These are phyloP conservation scores for Lemur catta DNA, from an alignment of 2,797 vertebrate genomes.

Conservation along the genomic window DNA sequence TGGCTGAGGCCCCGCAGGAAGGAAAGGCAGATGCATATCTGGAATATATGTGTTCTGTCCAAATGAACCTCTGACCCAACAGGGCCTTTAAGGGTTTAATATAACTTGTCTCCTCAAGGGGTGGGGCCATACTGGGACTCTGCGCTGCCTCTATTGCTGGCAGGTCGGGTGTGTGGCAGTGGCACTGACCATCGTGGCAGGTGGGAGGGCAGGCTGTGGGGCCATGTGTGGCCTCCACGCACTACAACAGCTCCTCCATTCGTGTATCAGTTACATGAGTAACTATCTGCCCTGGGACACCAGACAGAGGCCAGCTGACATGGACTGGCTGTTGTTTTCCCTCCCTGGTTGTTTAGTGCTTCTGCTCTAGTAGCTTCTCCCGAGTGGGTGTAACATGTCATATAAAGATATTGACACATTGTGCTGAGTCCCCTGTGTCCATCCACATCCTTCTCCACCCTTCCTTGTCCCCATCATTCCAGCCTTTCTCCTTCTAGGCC, in stretches of 20 bases:
- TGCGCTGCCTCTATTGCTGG: neutral
- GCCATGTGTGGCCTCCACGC: neutral
- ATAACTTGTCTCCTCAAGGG: neutral
- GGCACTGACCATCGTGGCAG: neutral
- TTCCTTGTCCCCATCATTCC: neutral
- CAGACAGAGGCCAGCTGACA: neutral
- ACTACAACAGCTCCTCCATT: neutral
- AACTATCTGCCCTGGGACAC: too few relatives aligned
- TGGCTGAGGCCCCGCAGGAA: neutral
- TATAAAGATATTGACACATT: too few relatives aligned
- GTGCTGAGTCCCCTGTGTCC: neutral
- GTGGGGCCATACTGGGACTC: neutral
- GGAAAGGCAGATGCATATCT: neutral
- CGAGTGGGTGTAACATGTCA: neutral
- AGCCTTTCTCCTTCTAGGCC: neutral
- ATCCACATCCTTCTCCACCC: neutral
- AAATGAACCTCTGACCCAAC: neutral
- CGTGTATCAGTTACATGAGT: rapidly evolving
- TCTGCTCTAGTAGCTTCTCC: neutral
- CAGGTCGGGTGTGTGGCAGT: neutral
- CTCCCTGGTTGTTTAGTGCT: neutral
- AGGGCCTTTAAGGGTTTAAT: neutral
- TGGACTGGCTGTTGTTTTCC: neutral
- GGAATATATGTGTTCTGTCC: neutral
- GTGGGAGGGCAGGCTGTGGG: neutral